These are phyloP conservation scores for Limenitis camilla DNA, from an alignment of 2,888 invertebrate genomes.

Conservation along the genomic window DNA sequence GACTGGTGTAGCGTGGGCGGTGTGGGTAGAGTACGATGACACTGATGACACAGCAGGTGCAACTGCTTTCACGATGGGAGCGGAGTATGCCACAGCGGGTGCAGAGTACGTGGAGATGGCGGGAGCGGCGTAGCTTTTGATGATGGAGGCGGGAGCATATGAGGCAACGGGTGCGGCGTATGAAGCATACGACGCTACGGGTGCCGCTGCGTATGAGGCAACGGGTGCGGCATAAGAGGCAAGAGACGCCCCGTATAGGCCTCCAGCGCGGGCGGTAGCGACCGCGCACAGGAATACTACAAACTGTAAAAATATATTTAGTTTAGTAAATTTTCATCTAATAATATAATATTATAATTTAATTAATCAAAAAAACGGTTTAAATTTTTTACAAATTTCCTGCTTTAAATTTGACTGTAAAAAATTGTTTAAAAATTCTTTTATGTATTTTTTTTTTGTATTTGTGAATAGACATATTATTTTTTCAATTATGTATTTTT, in stretches of 20 bases:
- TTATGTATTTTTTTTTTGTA: neutral
- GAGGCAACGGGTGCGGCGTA: constrained; percentile 42
- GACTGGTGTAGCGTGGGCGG: constrained; percentile 34
- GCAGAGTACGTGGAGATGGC: constrained; percentile 38
- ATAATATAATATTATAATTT: neutral
- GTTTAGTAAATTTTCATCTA: constrained; percentile 4
- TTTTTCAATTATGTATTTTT: constrained; percentile 24
- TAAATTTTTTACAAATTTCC: no score
- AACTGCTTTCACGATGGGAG: constrained; percentile 39
- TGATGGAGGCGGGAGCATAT: constrained; percentile 20
- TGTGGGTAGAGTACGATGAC: constrained; percentile 36
- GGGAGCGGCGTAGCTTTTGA: constrained; percentile 33
- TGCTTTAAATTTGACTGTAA: no score
- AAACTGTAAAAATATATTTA: constrained; percentile 47
- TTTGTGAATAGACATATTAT: neutral
- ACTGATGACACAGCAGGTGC: constrained; percentile 36
- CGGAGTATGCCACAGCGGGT: constrained; percentile 55
- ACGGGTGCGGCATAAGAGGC: constrained; percentile 28
- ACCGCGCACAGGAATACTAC: constrained; percentile 75
- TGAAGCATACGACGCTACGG: constrained; percentile 32
- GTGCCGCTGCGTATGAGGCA: constrained; percentile 31
- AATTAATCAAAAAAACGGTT: no score
- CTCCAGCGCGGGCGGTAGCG: constrained; percentile 75
- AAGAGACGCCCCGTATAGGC: constrained; percentile 58
- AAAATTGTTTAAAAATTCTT: no score